phyloP scores from a whole-genome alignment of 2,888 invertebrate species.

The Agonopterix subpropinquella region DNA sequence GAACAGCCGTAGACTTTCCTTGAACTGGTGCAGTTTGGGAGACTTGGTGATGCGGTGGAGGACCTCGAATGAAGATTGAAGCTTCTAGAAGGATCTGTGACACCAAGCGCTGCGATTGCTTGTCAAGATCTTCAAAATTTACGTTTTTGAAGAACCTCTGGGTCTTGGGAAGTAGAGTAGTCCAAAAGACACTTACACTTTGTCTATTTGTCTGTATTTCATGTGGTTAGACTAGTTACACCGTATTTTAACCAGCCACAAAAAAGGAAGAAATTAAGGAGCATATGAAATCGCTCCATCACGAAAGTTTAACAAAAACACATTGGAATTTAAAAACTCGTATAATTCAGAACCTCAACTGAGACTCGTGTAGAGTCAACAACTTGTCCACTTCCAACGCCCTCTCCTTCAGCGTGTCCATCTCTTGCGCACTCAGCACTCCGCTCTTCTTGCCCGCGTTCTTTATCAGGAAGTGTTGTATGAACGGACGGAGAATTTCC shows the following conservation, averaged over 20 bases:
- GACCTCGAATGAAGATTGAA: conserved; percentile 75
- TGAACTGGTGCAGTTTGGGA: conserved; percentile 84
- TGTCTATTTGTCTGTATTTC: no score
- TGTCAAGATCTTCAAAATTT: conserved; percentile 90
- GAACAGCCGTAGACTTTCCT: conserved; percentile 89
- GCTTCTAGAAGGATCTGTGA: conserved; percentile 84
- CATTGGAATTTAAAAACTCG: no score
- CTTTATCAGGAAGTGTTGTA: conserved; percentile 89
- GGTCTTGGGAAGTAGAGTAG: no score
- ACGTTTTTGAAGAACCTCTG: no score
- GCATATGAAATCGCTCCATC: no score
- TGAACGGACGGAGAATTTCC: conserved; percentile 88
- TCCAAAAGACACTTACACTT: no score
- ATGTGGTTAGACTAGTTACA: no score
- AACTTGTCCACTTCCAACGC: conserved; percentile 80
- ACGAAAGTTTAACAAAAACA: no score
- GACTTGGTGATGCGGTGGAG: conserved; percentile 85
- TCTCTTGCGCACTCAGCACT: conserved; percentile 43
- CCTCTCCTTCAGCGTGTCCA: conserved; percentile 63
- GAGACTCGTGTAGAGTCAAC: conserved; percentile 71
- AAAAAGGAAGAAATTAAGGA: no score
- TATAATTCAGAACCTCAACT: conserved; percentile 34
- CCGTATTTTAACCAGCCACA: no score
- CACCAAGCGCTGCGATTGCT: conserved; percentile 84
- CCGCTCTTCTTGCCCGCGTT: conserved; percentile 68